phyloP scores from a whole-genome alignment of 2,888 invertebrate species.

The Idaea biselata region DNA sequence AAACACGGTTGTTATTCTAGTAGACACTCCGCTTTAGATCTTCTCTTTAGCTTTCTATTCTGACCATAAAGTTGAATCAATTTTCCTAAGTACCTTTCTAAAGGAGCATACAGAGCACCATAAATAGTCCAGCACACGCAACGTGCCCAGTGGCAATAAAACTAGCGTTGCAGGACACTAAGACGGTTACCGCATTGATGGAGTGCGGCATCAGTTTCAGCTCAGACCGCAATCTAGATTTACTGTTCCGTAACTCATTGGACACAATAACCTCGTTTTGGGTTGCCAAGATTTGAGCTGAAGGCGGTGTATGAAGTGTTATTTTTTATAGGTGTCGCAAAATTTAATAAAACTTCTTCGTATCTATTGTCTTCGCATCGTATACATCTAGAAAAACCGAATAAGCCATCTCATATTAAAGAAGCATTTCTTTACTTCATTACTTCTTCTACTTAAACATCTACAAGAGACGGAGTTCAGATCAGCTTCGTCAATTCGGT shows the following conservation, averaged over 20 bases:
- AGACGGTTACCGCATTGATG: conserved; percentile 61
- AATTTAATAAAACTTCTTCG: no score
- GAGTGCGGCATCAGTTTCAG: conserved; percentile 63
- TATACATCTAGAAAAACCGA: no score
- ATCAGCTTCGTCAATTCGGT: no score
- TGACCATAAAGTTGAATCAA: neutral
- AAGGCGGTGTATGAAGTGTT: neutral
- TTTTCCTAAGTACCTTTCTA: conserved; percentile 16
- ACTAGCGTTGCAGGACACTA: conserved; percentile 45
- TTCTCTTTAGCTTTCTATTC: neutral
- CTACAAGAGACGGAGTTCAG: no score
- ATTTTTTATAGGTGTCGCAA: no score
- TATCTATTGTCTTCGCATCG: no score
- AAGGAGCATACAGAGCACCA: conserved; percentile 33
- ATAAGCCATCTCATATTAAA: no score
- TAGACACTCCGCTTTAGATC: no score
- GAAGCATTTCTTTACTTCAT: no score
- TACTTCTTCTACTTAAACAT: no score
- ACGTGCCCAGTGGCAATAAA: conserved; percentile 26
- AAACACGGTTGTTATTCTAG: no score
- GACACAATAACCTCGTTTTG: conserved; percentile 31
- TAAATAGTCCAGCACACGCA: conserved; percentile 40
- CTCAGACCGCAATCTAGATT: conserved; percentile 57
- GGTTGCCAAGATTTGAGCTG: conserved; percentile 10
- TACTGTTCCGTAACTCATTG: conserved; percentile 53